Percentiles rank a stretch among this genome's conserved stretches.
Conservation (phyloP, 2,113 vertebrate genomes). For the Equus quagga region DNA sequence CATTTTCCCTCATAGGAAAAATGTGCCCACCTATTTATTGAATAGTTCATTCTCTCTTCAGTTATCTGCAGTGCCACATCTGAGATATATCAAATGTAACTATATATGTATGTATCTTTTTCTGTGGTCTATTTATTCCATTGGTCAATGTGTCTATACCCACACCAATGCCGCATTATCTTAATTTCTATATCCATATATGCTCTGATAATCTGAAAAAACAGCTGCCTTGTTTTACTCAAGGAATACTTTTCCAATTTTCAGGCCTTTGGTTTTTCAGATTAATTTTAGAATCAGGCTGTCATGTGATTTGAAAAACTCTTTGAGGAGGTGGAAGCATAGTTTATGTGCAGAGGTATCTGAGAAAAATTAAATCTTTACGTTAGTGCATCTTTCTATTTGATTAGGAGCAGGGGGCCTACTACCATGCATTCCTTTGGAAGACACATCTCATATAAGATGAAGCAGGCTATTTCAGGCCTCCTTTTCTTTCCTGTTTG, state of each 20-base stretch:
- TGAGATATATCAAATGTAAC: not conserved
- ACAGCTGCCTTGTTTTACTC: not conserved
- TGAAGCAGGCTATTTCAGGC: not conserved
- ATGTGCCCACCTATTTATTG: fast-evolving
- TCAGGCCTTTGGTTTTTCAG: not conserved
- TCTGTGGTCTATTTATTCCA: not conserved
- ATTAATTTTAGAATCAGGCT: not conserved
- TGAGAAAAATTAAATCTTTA: not conserved
- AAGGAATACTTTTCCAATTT: not conserved
- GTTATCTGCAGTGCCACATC: not conserved
- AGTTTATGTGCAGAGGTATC: not conserved
- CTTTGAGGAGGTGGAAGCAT: not conserved
- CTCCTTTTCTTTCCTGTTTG: not conserved
- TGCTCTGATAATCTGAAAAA: not conserved
- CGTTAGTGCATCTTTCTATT: not conserved
- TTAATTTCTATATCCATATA: not conserved
- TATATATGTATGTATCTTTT: not conserved
- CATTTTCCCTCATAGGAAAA: not conserved
- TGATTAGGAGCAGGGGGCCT: not conserved
- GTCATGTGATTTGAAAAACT: not conserved
- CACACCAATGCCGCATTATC: too few species aligned
- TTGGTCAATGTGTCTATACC: not conserved
- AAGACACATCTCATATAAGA: not conserved
- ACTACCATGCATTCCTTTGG: not conserved
- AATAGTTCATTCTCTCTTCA: fast-evolving